These are phyloP conservation scores for Triops cancriformis DNA, from an alignment of 1,140 invertebrate species.

Conservation along the genomic window DNA sequence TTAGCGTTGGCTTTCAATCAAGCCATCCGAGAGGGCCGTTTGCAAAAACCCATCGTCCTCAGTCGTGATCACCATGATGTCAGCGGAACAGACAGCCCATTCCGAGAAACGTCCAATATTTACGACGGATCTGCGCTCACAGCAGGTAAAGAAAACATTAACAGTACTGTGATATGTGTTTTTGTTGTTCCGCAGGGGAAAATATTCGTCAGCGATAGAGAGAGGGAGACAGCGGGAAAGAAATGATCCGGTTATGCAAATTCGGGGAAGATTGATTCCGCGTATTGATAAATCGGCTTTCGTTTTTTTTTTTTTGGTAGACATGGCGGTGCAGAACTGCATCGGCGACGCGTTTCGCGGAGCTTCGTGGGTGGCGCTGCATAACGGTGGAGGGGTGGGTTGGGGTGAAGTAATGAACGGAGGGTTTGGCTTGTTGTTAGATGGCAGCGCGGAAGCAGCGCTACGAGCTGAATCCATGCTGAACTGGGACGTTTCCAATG, in stretches of 20 bases:
- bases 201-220: not conserved
- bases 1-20: conserved; percentile 55
- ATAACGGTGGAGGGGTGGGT: conserved; percentile 60
- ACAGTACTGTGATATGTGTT: too few relatives aligned
- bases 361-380: conserved; percentile 60
- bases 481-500: conserved; percentile 60
- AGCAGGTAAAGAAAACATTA: conserved; percentile 41
- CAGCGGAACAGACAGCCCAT: conserved; percentile 59
- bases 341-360: conserved; percentile 57
- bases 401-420: conserved; percentile 65
- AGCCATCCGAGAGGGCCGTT: conserved; percentile 39
- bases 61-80: conserved; percentile 63
- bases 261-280: not conserved
- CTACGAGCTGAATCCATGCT: conserved; percentile 46
- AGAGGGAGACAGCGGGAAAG: not conserved
- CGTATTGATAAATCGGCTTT: too few relatives aligned
- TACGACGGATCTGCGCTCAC: conserved; percentile 57
- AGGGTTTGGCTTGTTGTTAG: conserved; percentile 57
- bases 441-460: conserved; percentile 49
- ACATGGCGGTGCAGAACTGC: conserved; percentile 60
- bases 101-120: conserved; percentile 58
- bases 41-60: conserved; percentile 51
- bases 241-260: conserved; percentile 10
- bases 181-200: too few relatives aligned
- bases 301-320: conserved; percentile 35